phyloP scores from a whole-genome alignment of 2,888 invertebrate species.

The Drosophila formosana region DNA sequence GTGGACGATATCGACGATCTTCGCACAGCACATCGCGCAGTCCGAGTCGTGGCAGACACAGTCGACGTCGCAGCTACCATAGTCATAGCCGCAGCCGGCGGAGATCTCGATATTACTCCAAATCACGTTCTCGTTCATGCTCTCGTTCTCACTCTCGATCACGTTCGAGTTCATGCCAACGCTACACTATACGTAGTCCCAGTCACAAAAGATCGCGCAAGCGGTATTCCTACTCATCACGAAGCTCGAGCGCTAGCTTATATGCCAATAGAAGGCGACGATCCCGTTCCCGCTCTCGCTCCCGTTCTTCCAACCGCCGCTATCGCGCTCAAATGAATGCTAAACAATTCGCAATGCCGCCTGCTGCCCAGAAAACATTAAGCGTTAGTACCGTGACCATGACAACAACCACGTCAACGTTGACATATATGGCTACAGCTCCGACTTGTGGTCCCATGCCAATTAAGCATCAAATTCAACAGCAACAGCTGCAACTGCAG shows the following conservation, averaged over 20 bases:
- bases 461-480: conserved; percentile 33
- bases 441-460: conserved; percentile 26
- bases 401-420: conserved; percentile 54
- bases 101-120: conserved; percentile 58
- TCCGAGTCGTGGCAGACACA: conserved; percentile 61
- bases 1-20: conserved; percentile 59
- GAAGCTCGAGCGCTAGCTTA: conserved; percentile 68
- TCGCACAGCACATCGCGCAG: conserved; percentile 52
- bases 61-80: conserved; percentile 61
- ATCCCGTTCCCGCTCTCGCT: conserved; percentile 31
- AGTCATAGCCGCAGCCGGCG: conserved; percentile 62
- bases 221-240: conserved; percentile 67
- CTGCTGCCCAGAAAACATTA: conserved; percentile 30
- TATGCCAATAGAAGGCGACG: conserved; percentile 53
- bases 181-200: conserved; percentile 76
- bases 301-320: conserved; percentile 33
- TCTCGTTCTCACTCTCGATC: conserved; percentile 84
- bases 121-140: conserved; percentile 76
- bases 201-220: conserved; percentile 68
- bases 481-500: conserved; percentile 35
- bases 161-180: conserved; percentile 71
- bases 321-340: conserved; percentile 13
- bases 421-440: conserved; percentile 55
- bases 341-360: conserved; percentile 43
- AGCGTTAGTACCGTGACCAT: conserved; percentile 55